phyloP scores from a whole-genome alignment of 2,797 vertebrate species.

The Peromyscus aztecus region DNA sequence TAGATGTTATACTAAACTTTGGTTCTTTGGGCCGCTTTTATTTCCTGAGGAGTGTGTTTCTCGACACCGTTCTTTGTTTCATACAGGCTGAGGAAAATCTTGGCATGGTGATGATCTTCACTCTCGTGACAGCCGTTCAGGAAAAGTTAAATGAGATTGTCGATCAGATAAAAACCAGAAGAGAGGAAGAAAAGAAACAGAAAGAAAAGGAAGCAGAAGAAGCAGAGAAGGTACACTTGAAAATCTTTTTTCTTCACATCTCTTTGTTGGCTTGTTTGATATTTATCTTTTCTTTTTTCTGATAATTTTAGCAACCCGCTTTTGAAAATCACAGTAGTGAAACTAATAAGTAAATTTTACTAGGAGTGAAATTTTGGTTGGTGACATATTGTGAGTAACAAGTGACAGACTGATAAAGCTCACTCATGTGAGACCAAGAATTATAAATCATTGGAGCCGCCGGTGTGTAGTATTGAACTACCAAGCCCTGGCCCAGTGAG shows the following conservation, averaged over 20 bases:
- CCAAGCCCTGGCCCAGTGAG: not conserved
- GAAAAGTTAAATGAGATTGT: constrained; percentile 98
- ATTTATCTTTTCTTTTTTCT: not conserved
- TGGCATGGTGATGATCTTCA: constrained; percentile 99
- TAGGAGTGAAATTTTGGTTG: constrained; percentile 2
- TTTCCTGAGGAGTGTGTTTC: constrained; percentile 47
- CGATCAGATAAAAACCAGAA: constrained; percentile 95
- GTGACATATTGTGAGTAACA: not conserved
- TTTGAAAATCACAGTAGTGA: constrained; percentile 30
- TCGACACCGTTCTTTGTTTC: constrained; percentile 18
- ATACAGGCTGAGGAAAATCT: constrained; percentile 96
- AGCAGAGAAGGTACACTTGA: constrained; percentile 94
- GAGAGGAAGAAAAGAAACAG: constrained; percentile 94
- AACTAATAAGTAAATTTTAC: constrained; percentile 8
- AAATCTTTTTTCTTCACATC: not conserved
- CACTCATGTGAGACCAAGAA: constrained; percentile 1
- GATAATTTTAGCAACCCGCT: not conserved
- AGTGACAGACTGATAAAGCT: constrained; percentile 11
- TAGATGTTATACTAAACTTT: not conserved
- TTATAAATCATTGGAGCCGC: not conserved
- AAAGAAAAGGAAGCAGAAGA: constrained; percentile 96
- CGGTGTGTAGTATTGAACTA: not conserved
- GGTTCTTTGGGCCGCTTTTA: not conserved
- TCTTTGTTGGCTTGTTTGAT: not conserved
- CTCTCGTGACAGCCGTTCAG: constrained; percentile 96